A percentile compares a stretch with the other conserved stretches of the same genome.
Evolutionary conservation across 2,888 invertebrate genomes (phyloP).

Genomic region (Mesorhabditis sp.): DNA sequence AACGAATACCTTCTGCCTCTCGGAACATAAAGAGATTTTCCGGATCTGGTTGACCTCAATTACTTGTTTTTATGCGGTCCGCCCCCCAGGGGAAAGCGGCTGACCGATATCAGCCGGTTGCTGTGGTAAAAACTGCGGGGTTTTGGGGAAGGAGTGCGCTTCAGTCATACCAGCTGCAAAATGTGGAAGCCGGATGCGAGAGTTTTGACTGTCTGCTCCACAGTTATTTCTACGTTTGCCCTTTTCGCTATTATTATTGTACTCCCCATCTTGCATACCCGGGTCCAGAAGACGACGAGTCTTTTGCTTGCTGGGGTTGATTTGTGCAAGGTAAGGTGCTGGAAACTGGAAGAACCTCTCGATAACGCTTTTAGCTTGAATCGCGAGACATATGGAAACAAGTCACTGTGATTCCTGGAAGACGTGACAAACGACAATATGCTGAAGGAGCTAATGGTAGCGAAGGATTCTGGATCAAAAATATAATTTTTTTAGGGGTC

Average conservation of each 20-base stretch:
- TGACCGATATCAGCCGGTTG: too few species aligned
- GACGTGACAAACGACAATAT: conserved; percentile 26
- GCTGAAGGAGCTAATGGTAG: neutral
- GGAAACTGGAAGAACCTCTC: neutral
- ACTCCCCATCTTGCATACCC: neutral
- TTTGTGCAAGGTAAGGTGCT: conserved; percentile 43
- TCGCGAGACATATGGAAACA: conserved; percentile 55
- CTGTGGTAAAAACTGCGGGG: too few species aligned
- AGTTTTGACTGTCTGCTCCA: neutral
- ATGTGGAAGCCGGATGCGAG: neutral
- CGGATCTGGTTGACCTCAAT: too few species aligned
- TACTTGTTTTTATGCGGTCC: too few species aligned
- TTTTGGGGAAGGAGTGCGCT: too few species aligned
- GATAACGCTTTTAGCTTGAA: conserved; percentile 38
- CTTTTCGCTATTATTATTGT: neutral
- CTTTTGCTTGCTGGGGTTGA: conserved; percentile 50
- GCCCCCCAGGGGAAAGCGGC: too few species aligned
- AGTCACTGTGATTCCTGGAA: conserved; percentile 30
- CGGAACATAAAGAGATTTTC: too few species aligned
- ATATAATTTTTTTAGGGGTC: too few species aligned
- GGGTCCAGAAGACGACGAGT: conserved; percentile 21
- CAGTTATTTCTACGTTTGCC: neutral
- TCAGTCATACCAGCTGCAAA: too few species aligned
- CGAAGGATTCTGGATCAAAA: too few species aligned
- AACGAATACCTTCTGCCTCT: too few species aligned